Evolutionary conservation across 1,140 invertebrate species (phyloP).

Genomic region (Trachymyrmex cornetzi): DNA sequence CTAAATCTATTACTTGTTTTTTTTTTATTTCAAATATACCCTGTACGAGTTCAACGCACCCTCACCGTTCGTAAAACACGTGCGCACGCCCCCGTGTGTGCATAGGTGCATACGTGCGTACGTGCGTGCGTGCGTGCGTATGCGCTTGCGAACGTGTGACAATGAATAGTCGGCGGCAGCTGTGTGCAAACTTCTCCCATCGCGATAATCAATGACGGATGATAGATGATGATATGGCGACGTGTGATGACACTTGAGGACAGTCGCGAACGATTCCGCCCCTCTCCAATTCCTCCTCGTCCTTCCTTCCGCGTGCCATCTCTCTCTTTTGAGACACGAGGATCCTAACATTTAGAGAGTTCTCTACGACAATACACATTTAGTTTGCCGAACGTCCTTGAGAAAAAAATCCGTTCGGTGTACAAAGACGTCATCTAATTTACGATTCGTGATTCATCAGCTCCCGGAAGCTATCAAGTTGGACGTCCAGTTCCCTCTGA

Average conservation of each 20-base stretch:
- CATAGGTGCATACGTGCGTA: neutral
- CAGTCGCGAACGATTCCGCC: constrained; percentile 2
- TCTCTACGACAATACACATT: constrained; percentile 58
- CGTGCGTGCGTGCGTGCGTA: neutral
- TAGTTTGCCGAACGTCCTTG: constrained; percentile 41
- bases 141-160: constrained; percentile 11
- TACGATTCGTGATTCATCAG: constrained; percentile 14
- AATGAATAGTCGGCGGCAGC: constrained; percentile 13
- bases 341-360: constrained; percentile 61
- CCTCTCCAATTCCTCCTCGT: neutral
- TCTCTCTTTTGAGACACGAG: constrained; percentile 20
- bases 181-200: constrained; percentile 5
- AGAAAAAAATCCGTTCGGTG: constrained; percentile 17
- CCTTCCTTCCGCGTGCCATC: neutral
- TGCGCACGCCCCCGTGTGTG: neutral
- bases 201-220: neutral
- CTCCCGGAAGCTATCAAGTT: neutral
- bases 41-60: constrained; percentile 50
- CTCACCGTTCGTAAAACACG: neutral
- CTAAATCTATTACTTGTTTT: constrained; percentile 38
- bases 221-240: constrained; percentile 23
- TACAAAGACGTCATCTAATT: constrained; percentile 34
- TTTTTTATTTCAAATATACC: constrained; percentile 49
- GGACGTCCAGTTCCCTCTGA: neutral
- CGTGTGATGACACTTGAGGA: constrained; percentile 16